Evolutionary conservation across 2,797 vertebrate species (phyloP).

Genomic region (Monodelphis domestica): DNA sequence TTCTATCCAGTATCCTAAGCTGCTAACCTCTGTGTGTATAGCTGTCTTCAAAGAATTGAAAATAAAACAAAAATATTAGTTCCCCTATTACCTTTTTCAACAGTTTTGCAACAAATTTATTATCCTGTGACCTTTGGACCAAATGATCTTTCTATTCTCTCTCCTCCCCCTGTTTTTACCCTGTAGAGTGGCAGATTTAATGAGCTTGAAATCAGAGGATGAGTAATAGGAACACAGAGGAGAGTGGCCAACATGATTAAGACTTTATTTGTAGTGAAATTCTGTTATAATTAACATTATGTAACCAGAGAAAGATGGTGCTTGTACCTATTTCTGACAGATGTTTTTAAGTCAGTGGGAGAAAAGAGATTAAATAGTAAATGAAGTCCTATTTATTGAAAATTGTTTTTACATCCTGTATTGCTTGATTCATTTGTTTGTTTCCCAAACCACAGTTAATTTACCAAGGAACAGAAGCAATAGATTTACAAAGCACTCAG

Average conservation of each 20-base stretch:
- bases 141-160: slow-evolving; percentile 17
- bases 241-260: slow-evolving; percentile 51
- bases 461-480: slow-evolving; percentile 4
- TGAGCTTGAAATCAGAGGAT: slow-evolving; percentile 7
- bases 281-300: slow-evolving; percentile 67
- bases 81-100: background rate
- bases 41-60: slow-evolving; percentile 1
- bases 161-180: slow-evolving; percentile 6
- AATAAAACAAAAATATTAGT: background rate
- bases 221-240: background rate
- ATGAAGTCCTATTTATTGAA: slow-evolving; percentile 53
- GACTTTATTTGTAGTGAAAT: slow-evolving; percentile 56
- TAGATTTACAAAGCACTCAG: background rate
- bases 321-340: slow-evolving; percentile 49
- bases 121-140: slow-evolving; percentile 52
- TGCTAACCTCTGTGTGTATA: background rate
- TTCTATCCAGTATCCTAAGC: background rate
- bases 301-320: slow-evolving; percentile 57
- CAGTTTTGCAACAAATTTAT: background rate
- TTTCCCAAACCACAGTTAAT: slow-evolving; percentile 47
- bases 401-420: slow-evolving; percentile 29
- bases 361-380: slow-evolving; percentile 63
- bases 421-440: slow-evolving; percentile 40
- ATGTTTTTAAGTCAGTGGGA: slow-evolving; percentile 34
- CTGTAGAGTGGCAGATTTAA: background rate